Conservation (phyloP, 2,797 vertebrate genomes). For the Anguilla obscura region DNA sequence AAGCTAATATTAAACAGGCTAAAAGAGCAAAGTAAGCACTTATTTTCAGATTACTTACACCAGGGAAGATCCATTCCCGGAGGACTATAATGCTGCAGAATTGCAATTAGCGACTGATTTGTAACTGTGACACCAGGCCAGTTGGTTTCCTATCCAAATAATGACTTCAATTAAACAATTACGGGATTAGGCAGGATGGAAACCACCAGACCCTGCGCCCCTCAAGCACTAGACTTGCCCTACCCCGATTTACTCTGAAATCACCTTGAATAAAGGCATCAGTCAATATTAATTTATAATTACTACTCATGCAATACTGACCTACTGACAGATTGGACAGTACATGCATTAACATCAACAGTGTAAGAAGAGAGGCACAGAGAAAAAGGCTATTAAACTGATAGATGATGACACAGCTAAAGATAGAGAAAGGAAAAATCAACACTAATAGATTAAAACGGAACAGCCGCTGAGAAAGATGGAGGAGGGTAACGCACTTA, state of each 20-base stretch:
- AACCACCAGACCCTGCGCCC: neutral
- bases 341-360: constrained; percentile 1
- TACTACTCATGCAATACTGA: constrained; percentile 23
- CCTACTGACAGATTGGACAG: constrained; percentile 22
- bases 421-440: neutral
- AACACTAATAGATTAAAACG: constrained; percentile 18
- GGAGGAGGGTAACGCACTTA: neutral
- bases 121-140: neutral
- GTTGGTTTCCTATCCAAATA: constrained; percentile 1
- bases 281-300: constrained; percentile 24
- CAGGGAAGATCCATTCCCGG: neutral
- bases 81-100: neutral
- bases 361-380: neutral
- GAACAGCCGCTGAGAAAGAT: neutral
- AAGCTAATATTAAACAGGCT: constrained; percentile 21
- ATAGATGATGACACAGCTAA: constrained; percentile 12
- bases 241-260: constrained; percentile 12
- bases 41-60: constrained; percentile 27
- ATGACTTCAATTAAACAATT: constrained; percentile 15
- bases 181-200: neutral
- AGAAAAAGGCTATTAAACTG: constrained; percentile 7
- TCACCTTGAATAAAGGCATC: constrained; percentile 26
- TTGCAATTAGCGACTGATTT: constrained; percentile 12
- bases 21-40: constrained; percentile 11
- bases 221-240: neutral